A percentile compares a stretch with the other conserved stretches of the same genome.
These are phyloP conservation scores for Oophaga pumilio DNA, from an alignment of 2,113 vertebrate genomes.

Conservation along the genomic window DNA sequence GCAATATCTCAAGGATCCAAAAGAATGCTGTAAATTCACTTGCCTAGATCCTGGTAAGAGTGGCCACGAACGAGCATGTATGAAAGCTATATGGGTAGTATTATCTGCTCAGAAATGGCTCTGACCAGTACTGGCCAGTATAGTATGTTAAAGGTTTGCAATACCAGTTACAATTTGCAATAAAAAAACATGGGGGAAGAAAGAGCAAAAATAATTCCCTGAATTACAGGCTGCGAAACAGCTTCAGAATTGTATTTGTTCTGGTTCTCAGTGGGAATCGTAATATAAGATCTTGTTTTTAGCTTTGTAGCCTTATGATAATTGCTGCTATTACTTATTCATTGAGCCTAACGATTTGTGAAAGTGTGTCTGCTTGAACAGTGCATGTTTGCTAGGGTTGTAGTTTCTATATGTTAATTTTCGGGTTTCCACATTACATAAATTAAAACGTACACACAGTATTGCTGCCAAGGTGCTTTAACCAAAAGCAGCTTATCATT, in stretches of 20 bases:
- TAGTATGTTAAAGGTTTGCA: too few species aligned
- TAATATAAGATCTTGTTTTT: too few species aligned
- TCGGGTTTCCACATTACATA: too few species aligned
- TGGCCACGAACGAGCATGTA: neutral
- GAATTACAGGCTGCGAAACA: neutral
- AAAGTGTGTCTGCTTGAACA: neutral
- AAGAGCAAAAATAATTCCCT: neutral
- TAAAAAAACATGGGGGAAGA: too few species aligned
- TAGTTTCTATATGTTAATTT: neutral
- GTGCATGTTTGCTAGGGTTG: neutral
- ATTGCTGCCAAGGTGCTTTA: too few species aligned
- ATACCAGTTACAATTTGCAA: too few species aligned
- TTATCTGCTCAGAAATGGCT: too few species aligned
- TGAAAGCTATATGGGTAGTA: neutral
- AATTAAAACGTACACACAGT: too few species aligned
- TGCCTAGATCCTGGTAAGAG: conserved; percentile 90
- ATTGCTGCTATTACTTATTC: too few species aligned
- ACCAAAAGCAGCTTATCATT: too few species aligned
- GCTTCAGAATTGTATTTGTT: neutral
- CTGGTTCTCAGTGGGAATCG: neutral
- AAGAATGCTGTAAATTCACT: conserved; percentile 98
- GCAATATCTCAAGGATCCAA: conserved; percentile 94
- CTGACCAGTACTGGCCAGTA: too few species aligned
- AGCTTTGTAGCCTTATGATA: too few species aligned
- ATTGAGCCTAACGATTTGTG: neutral